Evolutionary conservation across 2,888 invertebrate genomes (phyloP), one percentile per base, ranked within the genome.

Genomic region (Metopia argyrocephala): DNA sequence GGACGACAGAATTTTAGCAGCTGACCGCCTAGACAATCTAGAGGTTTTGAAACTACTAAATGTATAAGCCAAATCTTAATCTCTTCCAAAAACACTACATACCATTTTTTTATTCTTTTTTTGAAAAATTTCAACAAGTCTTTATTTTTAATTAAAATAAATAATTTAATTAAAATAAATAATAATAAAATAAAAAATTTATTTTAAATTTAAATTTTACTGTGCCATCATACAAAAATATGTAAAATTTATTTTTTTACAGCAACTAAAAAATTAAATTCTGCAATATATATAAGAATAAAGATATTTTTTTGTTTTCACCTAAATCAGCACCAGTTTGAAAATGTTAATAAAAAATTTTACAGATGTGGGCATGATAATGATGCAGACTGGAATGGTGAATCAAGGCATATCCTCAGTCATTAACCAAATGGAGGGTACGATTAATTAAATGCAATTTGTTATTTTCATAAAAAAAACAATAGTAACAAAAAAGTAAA

Each of bases 321-420:
- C 38, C 38, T 38, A 52, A 69, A 56, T 50, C 25, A 79, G 82
- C 79, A 82, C 65, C 21, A 48, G 76, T 83, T 76, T 78, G 79
- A 81, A 84, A 76, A 78, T 80, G 59, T 75, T 82, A 80, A 85
- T 88, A 85, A 84, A 88, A 83, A 86, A 85, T 88, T 86, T 91
- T 91, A 86, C 96, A 96, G 96, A 96, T 96, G 96, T 96, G 92
- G 96, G 96, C 93, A 96, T 96, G 96, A 96, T 96, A 94, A 96
- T 96, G 96, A 96, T 96, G 96, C 96, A 96, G 95, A 94, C 96
- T 92, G 96, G 96, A 93, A 96, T 96, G 96, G 96, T 96, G 94
- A 96, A 96, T 94, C 95, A 96, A 93, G 94, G 93, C 92, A 92
- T 94, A 92, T 95, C 94, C 93, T 93, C 93, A 91, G 92, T 93